Percentiles rank a stretch among this genome's conserved stretches.
Conservation (phyloP, 2,797 vertebrate genomes). For the Remorina albescens region DNA sequence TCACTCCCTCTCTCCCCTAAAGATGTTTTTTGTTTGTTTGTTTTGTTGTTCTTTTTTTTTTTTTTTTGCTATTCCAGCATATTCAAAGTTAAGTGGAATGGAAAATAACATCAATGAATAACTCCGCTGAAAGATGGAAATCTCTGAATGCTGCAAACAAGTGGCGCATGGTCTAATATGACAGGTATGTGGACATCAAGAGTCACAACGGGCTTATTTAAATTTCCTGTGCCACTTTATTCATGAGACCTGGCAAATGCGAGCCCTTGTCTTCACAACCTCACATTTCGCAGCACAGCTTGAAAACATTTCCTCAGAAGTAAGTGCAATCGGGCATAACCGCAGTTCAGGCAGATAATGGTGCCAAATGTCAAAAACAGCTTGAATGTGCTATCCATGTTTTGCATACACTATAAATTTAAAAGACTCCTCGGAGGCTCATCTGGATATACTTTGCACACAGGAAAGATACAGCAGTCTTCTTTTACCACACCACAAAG, state of each 20-base stretch:
- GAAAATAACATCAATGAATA: no score
- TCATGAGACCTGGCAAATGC: conserved; percentile 41
- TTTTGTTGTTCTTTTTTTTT: no score
- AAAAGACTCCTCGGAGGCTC: conserved; percentile 18
- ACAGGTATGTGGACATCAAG: conserved; percentile 56
- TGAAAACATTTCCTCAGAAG: conserved; percentile 1
- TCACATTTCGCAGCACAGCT: background rate
- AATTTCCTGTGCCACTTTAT: conserved; percentile 42
- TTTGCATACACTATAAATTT: conserved; percentile 20
- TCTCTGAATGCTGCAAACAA: background rate
- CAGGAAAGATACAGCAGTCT: conserved; percentile 3
- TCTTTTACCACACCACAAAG: conserved; percentile 29
- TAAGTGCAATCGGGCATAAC: background rate
- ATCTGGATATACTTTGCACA: background rate
- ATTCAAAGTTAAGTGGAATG: no score
- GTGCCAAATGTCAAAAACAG: conserved; percentile 2
- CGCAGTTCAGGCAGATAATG: background rate
- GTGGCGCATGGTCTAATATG: conserved; percentile 33
- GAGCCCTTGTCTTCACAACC: conserved; percentile 35
- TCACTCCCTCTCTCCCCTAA: no score
- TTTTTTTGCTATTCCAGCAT: no score
- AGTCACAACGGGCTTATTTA: conserved; percentile 42
- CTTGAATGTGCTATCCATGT: conserved; percentile 18
- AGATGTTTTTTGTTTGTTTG: no score
- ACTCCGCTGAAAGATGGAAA: no score